These are phyloP conservation scores for Nasonia longicornis DNA, from an alignment of 1,140 invertebrate genomes.

Conservation along the genomic window DNA sequence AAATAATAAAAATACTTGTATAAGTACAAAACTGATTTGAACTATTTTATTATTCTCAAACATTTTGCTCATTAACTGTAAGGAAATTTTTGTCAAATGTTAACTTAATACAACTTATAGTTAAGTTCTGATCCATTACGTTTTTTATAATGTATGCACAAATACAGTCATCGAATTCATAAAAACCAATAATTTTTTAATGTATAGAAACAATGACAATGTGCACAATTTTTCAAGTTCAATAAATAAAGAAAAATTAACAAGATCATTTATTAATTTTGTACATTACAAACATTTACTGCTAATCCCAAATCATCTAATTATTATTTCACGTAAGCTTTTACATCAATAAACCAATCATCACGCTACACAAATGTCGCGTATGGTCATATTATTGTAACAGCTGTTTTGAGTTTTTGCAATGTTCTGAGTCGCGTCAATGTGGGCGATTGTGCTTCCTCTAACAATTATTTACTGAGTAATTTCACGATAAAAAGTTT, in stretches of 20 bases:
- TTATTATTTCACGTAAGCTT: background rate
- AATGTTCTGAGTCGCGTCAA: background rate
- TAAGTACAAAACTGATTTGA: slow-evolving; percentile 27
- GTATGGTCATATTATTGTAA: background rate
- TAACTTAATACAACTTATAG: background rate
- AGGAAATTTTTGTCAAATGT: background rate
- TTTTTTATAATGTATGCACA: background rate
- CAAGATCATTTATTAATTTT: background rate
- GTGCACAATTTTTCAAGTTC: background rate
- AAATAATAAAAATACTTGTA: slow-evolving; percentile 58
- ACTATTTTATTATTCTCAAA: slow-evolving; percentile 11
- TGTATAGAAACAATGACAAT: background rate
- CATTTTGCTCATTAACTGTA: background rate
- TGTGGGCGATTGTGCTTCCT: too few relatives aligned
- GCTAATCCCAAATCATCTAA: too few relatives aligned
- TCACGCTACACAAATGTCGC: background rate
- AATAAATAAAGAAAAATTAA: background rate
- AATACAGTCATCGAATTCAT: background rate
- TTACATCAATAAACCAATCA: background rate
- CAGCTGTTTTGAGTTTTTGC: background rate
- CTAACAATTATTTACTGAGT: too few relatives aligned
- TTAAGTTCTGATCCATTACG: background rate
- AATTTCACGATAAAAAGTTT: too few relatives aligned
- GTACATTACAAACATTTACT: too few relatives aligned
- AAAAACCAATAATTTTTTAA: background rate